Percentiles rank a stretch among this genome's conserved stretches.
Conservation (phyloP, 2,888 invertebrate genomes). For the Crossocerus cetratus region DNA sequence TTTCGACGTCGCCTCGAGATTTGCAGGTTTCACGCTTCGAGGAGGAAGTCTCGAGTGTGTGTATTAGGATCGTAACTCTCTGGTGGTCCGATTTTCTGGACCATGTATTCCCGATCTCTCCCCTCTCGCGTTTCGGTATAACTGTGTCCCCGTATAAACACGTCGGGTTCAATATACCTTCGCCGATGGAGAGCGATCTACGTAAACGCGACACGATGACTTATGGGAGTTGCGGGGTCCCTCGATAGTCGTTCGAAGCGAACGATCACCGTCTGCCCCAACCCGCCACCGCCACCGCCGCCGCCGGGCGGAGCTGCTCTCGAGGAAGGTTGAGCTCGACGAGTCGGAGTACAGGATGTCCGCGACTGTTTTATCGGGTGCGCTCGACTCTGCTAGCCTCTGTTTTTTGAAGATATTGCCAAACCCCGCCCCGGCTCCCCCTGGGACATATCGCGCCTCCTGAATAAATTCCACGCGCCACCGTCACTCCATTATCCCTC, state of each 20-base stretch:
- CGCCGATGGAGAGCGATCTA: conserved; percentile 1
- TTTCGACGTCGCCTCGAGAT: too few relatives aligned
- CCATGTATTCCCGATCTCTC: too few relatives aligned
- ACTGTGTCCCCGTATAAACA: background rate
- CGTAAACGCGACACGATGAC: background rate
- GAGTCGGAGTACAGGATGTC: background rate
- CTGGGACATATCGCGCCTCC: background rate
- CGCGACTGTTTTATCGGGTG: background rate
- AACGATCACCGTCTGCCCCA: background rate
- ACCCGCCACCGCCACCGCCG: background rate
- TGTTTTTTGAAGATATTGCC: background rate
- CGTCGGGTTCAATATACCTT: background rate
- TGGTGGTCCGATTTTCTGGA: too few relatives aligned
- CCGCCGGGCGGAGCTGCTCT: background rate
- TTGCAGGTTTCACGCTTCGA: too few relatives aligned
- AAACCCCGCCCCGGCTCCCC: background rate
- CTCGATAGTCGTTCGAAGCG: conserved; percentile 2
- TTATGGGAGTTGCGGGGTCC: background rate
- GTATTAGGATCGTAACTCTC: too few relatives aligned
- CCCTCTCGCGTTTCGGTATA: too few relatives aligned
- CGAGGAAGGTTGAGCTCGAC: background rate
- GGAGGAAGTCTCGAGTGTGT: too few relatives aligned
- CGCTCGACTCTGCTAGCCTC: background rate
- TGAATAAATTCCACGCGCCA: background rate
- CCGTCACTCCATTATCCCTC: background rate